These are phyloP conservation scores for Panopea generosa DNA, from an alignment of 2,888 invertebrate species.

Conservation along the genomic window DNA sequence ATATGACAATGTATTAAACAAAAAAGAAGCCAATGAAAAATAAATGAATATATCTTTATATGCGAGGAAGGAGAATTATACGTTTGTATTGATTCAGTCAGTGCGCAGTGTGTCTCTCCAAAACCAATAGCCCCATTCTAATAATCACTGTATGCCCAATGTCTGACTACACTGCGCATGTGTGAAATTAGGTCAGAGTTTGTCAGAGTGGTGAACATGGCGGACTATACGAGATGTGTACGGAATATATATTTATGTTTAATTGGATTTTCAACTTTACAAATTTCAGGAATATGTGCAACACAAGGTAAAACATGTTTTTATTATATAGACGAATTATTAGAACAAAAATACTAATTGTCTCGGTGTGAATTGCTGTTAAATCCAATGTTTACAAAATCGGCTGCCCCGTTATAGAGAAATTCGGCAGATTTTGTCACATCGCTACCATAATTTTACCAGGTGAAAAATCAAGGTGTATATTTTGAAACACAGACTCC, in stretches of 20 bases:
- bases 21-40: too few relatives aligned
- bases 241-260: slow-evolving; percentile 51
- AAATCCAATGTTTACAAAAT: slow-evolving; percentile 27
- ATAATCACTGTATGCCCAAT: slow-evolving; percentile 23
- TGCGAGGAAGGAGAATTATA: too few relatives aligned
- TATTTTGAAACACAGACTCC: neutral
- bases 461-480: slow-evolving; percentile 43
- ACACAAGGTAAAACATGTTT: slow-evolving; percentile 39
- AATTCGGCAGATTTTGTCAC: slow-evolving; percentile 21
- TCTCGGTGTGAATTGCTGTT: neutral
- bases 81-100: too few relatives aligned
- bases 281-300: slow-evolving; percentile 30
- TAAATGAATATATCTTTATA: too few relatives aligned
- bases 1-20: too few relatives aligned
- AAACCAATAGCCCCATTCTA: slow-evolving; percentile 14
- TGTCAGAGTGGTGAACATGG: slow-evolving; percentile 55
- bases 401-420: slow-evolving; percentile 24
- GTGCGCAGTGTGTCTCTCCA: neutral
- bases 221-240: slow-evolving; percentile 50
- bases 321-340: neutral
- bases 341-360: neutral
- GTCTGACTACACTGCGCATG: slow-evolving; percentile 50
- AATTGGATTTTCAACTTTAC: slow-evolving; percentile 53
- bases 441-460: slow-evolving; percentile 44
- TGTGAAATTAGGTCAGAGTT: slow-evolving; percentile 37